Conservation (phyloP, 2,888 invertebrate genomes). For the Eilema griseolum region DNA sequence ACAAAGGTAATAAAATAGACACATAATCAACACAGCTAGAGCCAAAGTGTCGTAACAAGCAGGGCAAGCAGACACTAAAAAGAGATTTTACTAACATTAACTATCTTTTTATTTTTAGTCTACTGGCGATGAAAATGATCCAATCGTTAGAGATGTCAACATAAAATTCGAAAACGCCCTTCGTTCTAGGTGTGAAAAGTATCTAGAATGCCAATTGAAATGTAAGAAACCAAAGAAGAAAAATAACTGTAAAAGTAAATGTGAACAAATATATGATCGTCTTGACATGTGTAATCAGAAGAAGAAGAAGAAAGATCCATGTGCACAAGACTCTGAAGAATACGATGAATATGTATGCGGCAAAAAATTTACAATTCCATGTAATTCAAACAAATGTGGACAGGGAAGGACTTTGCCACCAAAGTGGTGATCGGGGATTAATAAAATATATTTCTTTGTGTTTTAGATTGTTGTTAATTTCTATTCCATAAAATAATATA, state of each 20-base stretch:
- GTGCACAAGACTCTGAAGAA: slow-evolving; percentile 5
- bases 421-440: slow-evolving; percentile 23
- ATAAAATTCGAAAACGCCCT: slow-evolving; percentile 41
- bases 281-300: slow-evolving; percentile 44
- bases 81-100: background rate
- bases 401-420: slow-evolving; percentile 63
- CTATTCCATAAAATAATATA: background rate
- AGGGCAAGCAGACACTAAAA: too few relatives aligned
- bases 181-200: slow-evolving; percentile 51
- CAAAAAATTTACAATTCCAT: background rate
- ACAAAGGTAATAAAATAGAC: too few relatives aligned
- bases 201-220: slow-evolving; percentile 23
- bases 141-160: slow-evolving; percentile 15
- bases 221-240: slow-evolving; percentile 17
- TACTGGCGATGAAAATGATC: slow-evolving; percentile 23
- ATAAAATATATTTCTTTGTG: background rate
- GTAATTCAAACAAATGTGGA: slow-evolving; percentile 20
- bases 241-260: slow-evolving; percentile 26
- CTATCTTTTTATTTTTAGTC: slow-evolving; percentile 11
- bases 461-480: background rate
- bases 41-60: too few relatives aligned
- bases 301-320: slow-evolving; percentile 28
- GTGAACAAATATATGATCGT: slow-evolving; percentile 23
- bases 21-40: too few relatives aligned
- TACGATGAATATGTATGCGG: background rate